A percentile compares a stretch with the other conserved stretches of the same genome.
Evolutionary conservation across 2,113 vertebrate species (phyloP).

Genomic region (Turnix velox): DNA sequence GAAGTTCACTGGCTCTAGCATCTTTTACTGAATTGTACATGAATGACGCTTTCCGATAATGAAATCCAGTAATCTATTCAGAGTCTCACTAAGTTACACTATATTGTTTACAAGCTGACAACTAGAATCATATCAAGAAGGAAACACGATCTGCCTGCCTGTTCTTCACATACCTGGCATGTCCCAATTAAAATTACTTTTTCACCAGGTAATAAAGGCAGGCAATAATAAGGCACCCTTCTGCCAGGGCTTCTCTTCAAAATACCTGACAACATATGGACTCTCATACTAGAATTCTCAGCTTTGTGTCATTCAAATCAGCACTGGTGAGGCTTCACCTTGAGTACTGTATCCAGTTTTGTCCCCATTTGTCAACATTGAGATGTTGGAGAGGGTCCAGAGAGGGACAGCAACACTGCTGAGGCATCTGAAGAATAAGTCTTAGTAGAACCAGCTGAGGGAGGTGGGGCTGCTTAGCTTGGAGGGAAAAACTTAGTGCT

Average conservation of each 20-base stretch:
- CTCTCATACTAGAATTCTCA: neutral
- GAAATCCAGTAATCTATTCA: neutral
- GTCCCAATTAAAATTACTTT: neutral
- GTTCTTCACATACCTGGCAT: neutral
- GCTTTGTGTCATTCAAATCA: too few relatives aligned
- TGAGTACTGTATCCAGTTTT: too few relatives aligned
- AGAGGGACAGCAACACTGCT: too few relatives aligned
- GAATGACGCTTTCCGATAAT: neutral
- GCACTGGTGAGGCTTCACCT: too few relatives aligned
- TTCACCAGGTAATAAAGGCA: neutral
- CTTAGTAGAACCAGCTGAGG: too few relatives aligned
- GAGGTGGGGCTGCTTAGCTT: too few relatives aligned
- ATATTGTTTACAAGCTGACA: neutral
- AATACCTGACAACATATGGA: neutral
- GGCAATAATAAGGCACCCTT: neutral
- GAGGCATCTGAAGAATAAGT: too few relatives aligned
- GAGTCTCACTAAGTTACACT: neutral
- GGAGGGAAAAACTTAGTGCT: too few relatives aligned
- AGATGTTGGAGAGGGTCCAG: too few relatives aligned
- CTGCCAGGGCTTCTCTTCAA: neutral
- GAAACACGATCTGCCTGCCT: neutral
- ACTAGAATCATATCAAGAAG: neutral
- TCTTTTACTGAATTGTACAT: neutral
- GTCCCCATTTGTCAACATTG: too few relatives aligned
- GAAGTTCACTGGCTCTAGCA: neutral